Evolutionary conservation across 23 tunicate genomes (phyloP).

Genomic region (Styela plicata): DNA sequence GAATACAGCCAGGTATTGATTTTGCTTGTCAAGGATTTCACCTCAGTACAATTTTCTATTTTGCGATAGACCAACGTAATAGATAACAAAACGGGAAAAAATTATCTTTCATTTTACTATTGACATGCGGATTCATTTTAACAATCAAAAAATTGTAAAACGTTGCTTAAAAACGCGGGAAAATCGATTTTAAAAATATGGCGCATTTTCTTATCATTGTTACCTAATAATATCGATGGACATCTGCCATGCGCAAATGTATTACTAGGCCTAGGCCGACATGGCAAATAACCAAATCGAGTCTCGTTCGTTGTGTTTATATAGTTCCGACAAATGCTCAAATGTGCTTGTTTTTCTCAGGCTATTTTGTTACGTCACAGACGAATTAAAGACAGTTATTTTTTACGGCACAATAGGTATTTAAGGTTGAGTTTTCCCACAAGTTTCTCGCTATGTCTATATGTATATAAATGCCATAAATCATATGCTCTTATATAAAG

Average conservation of each 20-base stretch:
- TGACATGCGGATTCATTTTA: too few relatives aligned
- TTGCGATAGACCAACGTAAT: too few relatives aligned
- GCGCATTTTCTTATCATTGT: neutral
- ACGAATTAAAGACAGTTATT: neutral
- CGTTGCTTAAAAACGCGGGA: neutral
- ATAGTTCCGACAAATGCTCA: neutral
- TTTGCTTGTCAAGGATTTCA: too few relatives aligned
- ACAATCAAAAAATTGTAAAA: too few relatives aligned
- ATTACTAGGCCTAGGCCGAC: neutral
- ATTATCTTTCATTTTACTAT: too few relatives aligned
- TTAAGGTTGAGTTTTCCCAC: neutral
- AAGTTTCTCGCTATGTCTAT: neutral
- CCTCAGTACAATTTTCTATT: too few relatives aligned
- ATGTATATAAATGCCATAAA: neutral
- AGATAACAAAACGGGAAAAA: too few relatives aligned
- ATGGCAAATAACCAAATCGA: neutral
- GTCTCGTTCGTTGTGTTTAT: slow-evolving; percentile 3
- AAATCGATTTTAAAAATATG: neutral
- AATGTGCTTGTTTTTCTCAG: slow-evolving; percentile 18
- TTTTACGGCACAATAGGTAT: neutral
- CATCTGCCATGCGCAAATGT: neutral
- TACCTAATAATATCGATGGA: neutral
- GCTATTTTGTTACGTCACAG: slow-evolving; percentile 9
- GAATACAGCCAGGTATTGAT: too few relatives aligned
- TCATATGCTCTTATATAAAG: neutral